Conservation (phyloP, 2,113 vertebrate species). For the Petaurus breviceps region DNA sequence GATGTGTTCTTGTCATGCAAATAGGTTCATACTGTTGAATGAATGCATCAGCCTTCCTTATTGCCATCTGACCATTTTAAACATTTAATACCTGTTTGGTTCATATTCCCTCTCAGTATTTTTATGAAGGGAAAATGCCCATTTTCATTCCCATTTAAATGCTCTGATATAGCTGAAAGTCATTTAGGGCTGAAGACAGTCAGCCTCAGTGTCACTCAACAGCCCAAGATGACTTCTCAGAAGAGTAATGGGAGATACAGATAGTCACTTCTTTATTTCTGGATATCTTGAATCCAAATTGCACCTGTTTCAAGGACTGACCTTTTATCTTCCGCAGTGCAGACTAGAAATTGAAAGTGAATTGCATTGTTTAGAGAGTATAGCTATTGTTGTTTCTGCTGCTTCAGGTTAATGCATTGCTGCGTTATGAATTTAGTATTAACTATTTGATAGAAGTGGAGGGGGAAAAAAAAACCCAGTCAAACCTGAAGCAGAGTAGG, state of each 20-base stretch:
- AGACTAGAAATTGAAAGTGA: slow-evolving; percentile 5
- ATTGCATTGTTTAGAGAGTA: slow-evolving; percentile 3
- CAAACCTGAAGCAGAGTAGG: neutral
- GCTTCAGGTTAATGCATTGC: slow-evolving; percentile 27
- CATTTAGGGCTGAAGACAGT: neutral
- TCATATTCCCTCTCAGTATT: neutral
- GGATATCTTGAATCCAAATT: neutral
- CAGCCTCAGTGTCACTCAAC: neutral
- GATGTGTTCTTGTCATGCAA: neutral
- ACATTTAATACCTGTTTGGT: neutral
- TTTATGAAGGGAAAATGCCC: neutral
- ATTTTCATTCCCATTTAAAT: neutral
- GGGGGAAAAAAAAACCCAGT: neutral
- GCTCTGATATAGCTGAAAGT: neutral
- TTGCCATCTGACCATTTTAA: neutral
- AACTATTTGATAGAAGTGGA: neutral
- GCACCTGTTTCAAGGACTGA: neutral
- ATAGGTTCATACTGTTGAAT: neutral
- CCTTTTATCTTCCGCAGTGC: neutral
- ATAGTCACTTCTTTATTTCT: neutral
- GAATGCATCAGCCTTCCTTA: neutral
- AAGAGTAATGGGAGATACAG: neutral
- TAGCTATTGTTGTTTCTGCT: neutral
- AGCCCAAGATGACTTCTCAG: neutral
- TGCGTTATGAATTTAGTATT: slow-evolving; percentile 5